Conservation (phyloP, 1,140 invertebrate species). For the Panonychus citri region DNA sequence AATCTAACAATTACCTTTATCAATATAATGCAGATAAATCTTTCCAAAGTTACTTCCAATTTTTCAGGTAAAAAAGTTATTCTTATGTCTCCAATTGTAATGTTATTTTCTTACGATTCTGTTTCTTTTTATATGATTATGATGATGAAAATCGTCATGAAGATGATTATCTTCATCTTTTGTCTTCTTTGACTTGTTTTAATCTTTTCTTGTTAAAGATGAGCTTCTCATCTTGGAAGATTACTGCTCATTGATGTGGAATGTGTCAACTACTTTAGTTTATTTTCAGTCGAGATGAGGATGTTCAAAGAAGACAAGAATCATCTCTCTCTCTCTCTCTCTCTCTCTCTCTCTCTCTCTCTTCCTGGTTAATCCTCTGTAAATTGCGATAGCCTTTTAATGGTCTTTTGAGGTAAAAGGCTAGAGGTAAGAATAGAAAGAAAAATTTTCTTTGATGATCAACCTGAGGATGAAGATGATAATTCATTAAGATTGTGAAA, state of each 20-base stretch:
- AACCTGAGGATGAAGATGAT: too few species aligned
- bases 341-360: background rate
- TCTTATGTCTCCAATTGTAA: too few species aligned
- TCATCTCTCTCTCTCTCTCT: background rate
- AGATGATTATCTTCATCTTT: background rate
- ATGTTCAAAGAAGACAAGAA: background rate
- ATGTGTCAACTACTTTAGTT: background rate
- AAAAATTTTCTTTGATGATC: too few species aligned
- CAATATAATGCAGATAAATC: too few species aligned
- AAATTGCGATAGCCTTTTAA: background rate
- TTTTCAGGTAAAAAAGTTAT: too few species aligned
- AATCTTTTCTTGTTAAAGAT: background rate
- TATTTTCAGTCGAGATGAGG: background rate
- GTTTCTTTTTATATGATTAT: too few species aligned
- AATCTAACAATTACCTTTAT: too few species aligned
- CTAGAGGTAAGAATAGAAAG: too few species aligned
- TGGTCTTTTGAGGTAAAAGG: too few species aligned
- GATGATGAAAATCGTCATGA: background rate
- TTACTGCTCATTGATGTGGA: background rate
- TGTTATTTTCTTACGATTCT: too few species aligned
- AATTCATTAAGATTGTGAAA: too few species aligned
- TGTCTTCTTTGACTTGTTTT: background rate
- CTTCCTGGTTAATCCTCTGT: background rate
- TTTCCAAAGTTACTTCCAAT: too few species aligned
- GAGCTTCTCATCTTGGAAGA: background rate